phyloP scores from a whole-genome alignment of 1,140 invertebrate genomes.

The Chelonus insularis region DNA sequence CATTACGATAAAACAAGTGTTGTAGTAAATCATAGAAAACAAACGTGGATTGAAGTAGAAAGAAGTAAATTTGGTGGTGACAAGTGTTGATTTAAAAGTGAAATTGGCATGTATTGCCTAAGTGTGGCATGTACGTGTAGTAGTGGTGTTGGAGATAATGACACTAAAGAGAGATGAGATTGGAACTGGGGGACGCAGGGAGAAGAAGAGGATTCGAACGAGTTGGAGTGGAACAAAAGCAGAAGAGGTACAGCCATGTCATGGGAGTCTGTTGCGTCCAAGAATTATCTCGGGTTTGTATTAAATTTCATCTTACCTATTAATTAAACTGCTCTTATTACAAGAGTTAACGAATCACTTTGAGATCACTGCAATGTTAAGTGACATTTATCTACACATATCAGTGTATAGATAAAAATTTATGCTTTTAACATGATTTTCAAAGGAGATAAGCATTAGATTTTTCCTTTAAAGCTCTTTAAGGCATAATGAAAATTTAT shows the following conservation, averaged over 20 bases:
- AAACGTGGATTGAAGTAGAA: not conserved
- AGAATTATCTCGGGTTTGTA: slow-evolving; percentile 56
- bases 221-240: slow-evolving; percentile 23
- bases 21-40: not conserved
- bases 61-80: slow-evolving; percentile 3
- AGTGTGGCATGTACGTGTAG: slow-evolving; percentile 46
- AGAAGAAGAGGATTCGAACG: slow-evolving; percentile 38
- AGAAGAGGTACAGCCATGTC: slow-evolving; percentile 54
- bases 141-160: slow-evolving; percentile 39
- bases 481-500: no score
- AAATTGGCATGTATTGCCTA: slow-evolving; percentile 43
- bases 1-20: not conserved
- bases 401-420: no score
- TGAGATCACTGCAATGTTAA: no score
- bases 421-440: no score
- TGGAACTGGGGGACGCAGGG: slow-evolving; percentile 36
- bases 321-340: slow-evolving; percentile 5
- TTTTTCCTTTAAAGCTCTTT: no score
- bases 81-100: slow-evolving; percentile 14
- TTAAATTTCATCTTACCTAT: not conserved
- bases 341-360: no score
- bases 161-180: slow-evolving; percentile 47
- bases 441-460: no score
- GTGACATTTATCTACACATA: no score
- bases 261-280: slow-evolving; percentile 61